Percentiles rank a stretch among this genome's conserved stretches.
These are phyloP conservation scores for Tigriopus californicus DNA, from an alignment of 2,888 invertebrate genomes.

Conservation along the genomic window DNA sequence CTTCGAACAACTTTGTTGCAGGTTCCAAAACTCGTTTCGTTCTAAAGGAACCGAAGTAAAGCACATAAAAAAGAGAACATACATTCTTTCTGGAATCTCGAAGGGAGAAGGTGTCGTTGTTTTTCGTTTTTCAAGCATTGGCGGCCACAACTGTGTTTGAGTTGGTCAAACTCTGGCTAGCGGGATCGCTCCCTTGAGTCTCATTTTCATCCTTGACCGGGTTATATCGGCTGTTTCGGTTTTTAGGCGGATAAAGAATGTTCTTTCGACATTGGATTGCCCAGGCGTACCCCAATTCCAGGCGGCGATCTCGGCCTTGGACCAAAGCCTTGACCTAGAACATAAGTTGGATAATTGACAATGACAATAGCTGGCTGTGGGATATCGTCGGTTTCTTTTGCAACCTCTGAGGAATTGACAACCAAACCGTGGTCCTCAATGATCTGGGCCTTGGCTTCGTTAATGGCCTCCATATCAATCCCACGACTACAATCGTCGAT, in stretches of 20 bases:
- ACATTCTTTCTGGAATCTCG: too few species aligned
- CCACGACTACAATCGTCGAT: conserved; percentile 81
- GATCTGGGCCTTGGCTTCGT: conserved; percentile 55
- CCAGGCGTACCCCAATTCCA: conserved; percentile 68
- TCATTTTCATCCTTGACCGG: not conserved
- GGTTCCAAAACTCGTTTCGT: too few species aligned
- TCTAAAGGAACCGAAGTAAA: too few species aligned
- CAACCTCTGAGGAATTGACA: conserved; percentile 50
- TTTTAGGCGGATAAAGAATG: conserved; percentile 5
- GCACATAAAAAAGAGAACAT: too few species aligned
- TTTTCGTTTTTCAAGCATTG: too few species aligned
- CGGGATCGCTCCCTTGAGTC: too few species aligned
- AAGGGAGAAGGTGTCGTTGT: too few species aligned
- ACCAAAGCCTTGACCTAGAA: conserved; percentile 56
- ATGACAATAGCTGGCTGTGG: not conserved
- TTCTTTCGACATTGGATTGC: conserved; percentile 42
- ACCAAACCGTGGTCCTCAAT: conserved; percentile 57
- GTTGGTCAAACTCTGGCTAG: too few species aligned
- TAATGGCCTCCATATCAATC: conserved; percentile 64
- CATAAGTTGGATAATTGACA: not conserved
- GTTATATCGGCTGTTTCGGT: conserved; percentile 2
- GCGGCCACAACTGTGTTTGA: too few species aligned
- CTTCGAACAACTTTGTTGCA: too few species aligned
- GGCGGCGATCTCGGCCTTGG: conserved; percentile 65
- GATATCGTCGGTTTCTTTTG: too few species aligned